Conservation (phyloP, 2,797 vertebrate species). For the Acropternis orthonyx region DNA sequence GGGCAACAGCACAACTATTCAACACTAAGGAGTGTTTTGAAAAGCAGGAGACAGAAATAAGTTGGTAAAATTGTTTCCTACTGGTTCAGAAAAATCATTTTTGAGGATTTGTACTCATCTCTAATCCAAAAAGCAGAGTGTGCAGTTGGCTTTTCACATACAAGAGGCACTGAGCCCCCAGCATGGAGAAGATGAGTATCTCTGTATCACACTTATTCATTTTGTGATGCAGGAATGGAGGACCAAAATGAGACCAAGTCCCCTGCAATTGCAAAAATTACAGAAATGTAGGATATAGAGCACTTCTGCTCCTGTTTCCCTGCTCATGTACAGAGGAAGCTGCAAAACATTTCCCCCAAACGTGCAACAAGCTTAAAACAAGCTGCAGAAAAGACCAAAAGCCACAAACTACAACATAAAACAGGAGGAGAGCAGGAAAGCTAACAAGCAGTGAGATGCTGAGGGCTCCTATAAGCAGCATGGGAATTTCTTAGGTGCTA, state of each 20-base stretch:
- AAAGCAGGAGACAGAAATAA: not conserved
- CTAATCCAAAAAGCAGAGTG: not conserved
- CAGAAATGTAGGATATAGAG: not conserved
- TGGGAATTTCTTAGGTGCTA: not conserved
- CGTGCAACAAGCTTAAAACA: conserved; percentile 18
- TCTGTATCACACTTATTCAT: not conserved
- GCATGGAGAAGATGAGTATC: not conserved
- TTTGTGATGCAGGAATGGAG: not conserved
- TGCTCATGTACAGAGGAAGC: not conserved
- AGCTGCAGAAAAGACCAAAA: conserved; percentile 31
- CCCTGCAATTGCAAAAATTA: not conserved
- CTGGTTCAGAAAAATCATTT: not conserved
- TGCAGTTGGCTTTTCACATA: not conserved
- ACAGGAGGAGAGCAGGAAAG: conserved; percentile 16
- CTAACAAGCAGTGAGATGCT: not conserved
- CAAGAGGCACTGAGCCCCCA: not conserved
- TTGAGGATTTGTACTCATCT: not conserved
- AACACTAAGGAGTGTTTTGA: not conserved
- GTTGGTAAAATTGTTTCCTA: not conserved
- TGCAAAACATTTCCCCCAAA: conserved; percentile 5
- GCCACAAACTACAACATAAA: conserved; percentile 24
- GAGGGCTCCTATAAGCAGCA: not conserved
- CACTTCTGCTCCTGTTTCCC: not conserved
- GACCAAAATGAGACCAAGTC: not conserved
- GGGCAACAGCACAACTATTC: not conserved